Percentiles rank a stretch among this genome's conserved stretches.
Conservation (phyloP, 1,140 invertebrate species). For the Macrobrachium nipponense region DNA sequence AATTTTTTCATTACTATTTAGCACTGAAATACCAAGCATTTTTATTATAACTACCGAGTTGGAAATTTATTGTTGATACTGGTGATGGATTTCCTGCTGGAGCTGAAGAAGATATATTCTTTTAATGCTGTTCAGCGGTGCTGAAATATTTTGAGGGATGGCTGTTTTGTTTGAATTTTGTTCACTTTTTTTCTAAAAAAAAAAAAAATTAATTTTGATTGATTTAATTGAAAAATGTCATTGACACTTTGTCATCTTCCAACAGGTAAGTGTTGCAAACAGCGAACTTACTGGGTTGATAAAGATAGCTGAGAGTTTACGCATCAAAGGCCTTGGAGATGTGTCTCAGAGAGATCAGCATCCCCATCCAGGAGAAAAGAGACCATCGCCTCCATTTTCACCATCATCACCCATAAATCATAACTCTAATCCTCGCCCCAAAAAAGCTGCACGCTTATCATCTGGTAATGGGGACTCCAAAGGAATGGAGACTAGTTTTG, state of each 20-base stretch:
- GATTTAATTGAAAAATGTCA: neutral
- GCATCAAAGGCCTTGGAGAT: conserved; percentile 88
- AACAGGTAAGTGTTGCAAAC: conserved; percentile 87
- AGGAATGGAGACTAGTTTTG: conserved; percentile 43
- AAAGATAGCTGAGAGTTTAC: conserved; percentile 83
- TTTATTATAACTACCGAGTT: too few species aligned
- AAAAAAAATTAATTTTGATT: conserved; percentile 2
- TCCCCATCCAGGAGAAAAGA: conserved; percentile 46
- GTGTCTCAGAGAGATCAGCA: conserved; percentile 72
- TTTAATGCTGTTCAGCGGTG: too few species aligned
- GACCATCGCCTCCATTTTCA: conserved; percentile 52
- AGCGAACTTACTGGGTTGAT: conserved; percentile 88
- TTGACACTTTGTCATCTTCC: neutral
- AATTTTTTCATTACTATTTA: too few species aligned
- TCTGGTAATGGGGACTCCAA: conserved; percentile 48
- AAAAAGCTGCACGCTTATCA: conserved; percentile 48
- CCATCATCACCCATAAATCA: conserved; percentile 45
- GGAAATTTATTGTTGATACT: too few species aligned
- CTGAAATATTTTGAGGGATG: too few species aligned
- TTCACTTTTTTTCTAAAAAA: neutral
- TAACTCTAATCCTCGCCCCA: conserved; percentile 46
- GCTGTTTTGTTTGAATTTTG: neutral
- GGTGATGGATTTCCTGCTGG: too few species aligned
- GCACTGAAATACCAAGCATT: too few species aligned
- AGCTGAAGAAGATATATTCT: too few species aligned